These are phyloP conservation scores for Hydrolagus colliei DNA, from an alignment of 2,797 vertebrate species.

Conservation along the genomic window DNA sequence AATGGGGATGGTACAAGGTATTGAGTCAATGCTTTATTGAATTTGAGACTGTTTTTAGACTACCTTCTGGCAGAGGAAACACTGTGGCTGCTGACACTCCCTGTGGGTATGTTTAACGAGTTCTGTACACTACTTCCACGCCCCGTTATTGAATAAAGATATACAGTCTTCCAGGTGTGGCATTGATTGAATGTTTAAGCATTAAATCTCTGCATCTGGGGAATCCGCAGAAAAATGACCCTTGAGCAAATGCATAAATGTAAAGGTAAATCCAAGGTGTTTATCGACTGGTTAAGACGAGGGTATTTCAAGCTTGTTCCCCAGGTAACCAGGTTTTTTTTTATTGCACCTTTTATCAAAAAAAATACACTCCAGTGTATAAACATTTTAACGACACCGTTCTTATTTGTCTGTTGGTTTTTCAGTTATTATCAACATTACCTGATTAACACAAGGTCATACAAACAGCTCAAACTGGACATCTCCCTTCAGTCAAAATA, in stretches of 20 bases:
- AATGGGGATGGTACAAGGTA: slow-evolving; percentile 16
- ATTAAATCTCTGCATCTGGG: slow-evolving; percentile 34
- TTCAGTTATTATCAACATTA: not conserved
- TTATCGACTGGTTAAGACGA: not conserved
- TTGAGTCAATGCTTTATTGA: slow-evolving; percentile 81
- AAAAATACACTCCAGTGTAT: not conserved
- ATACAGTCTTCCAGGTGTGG: slow-evolving; percentile 95
- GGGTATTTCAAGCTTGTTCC: not conserved
- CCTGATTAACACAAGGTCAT: not conserved
- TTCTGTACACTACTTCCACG: slow-evolving; percentile 64
- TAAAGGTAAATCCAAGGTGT: slow-evolving; percentile 12
- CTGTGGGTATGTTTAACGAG: slow-evolving; percentile 93
- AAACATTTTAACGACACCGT: not conserved
- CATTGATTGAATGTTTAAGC: slow-evolving; percentile 99
- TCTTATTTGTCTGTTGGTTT: no score
- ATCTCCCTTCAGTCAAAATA: not conserved
- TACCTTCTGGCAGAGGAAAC: slow-evolving; percentile 98
- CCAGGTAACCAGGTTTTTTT: not conserved
- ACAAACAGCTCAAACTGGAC: not conserved
- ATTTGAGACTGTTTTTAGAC: slow-evolving; percentile 93
- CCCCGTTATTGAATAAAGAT: slow-evolving; percentile 69
- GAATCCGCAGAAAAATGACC: slow-evolving; percentile 11
- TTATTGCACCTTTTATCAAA: not conserved
- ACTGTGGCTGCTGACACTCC: slow-evolving; percentile 95
- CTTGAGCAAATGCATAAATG: slow-evolving; percentile 15